Conservation (phyloP, 2,888 invertebrate genomes). For the Leptopilina myrica region DNA sequence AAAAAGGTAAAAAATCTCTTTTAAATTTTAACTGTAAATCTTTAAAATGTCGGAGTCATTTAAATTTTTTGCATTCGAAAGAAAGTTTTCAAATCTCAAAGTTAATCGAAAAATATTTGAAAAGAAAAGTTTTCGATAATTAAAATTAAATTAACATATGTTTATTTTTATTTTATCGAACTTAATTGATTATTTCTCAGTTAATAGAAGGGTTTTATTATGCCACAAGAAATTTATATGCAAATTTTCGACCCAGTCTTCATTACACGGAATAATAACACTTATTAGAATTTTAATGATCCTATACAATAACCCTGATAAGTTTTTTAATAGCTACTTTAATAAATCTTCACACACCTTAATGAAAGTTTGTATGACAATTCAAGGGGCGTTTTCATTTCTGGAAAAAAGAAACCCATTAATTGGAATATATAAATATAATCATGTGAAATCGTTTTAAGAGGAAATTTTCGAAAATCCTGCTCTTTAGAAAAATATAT, state of each 20-base stretch:
- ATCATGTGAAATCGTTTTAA: not conserved
- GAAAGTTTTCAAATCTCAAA: too few relatives aligned
- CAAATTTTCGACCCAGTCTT: constrained; percentile 2
- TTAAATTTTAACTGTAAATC: too few relatives aligned
- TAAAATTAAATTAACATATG: not conserved
- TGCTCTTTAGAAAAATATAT: too few relatives aligned
- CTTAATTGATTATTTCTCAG: not conserved
- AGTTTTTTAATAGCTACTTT: constrained; percentile 14
- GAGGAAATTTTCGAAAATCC: not conserved
- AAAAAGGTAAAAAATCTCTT: too few relatives aligned
- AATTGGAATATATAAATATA: not conserved
- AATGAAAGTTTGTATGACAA: not conserved
- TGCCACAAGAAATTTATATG: not conserved
- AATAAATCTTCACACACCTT: constrained; percentile 11
- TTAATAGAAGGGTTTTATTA: constrained; percentile 5
- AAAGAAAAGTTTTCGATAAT: too few relatives aligned
- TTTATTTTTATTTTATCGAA: not conserved
- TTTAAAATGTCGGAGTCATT: too few relatives aligned
- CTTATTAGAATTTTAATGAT: constrained; percentile 21
- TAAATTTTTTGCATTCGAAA: too few relatives aligned
- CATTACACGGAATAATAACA: not conserved
- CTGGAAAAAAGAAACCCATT: not conserved
- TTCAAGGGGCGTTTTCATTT: not conserved
- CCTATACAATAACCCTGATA: not conserved
- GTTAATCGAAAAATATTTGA: too few relatives aligned